These are phyloP conservation scores for Bolborhynchus lineola DNA, from an alignment of 2,113 vertebrate species.

Conservation along the genomic window DNA sequence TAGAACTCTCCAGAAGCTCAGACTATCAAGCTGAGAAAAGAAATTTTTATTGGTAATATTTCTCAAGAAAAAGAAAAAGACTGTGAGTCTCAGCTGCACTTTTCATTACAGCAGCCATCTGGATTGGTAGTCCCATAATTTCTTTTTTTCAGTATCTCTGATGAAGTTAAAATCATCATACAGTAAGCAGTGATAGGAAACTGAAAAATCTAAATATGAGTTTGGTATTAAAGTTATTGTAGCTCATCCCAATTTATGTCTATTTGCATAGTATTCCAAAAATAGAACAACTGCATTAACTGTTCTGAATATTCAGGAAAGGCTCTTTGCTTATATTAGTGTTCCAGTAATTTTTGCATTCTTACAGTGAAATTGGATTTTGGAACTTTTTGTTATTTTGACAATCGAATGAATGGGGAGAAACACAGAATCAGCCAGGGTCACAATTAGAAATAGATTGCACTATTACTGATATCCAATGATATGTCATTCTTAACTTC, in stretches of 20 bases:
- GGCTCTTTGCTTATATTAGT: conserved; percentile 3
- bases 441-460: neutral
- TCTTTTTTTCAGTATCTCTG: conserved; percentile 49
- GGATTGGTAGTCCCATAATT: conserved; percentile 60
- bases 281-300: neutral
- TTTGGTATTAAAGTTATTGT: conserved; percentile 45
- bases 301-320: neutral
- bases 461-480: neutral
- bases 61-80: too few species aligned
- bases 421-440: neutral
- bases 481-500: neutral
- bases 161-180: conserved; percentile 56
- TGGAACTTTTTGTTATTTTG: neutral
- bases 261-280: conserved; percentile 50
- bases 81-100: conserved; percentile 11
- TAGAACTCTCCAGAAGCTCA: neutral
- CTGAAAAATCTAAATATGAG: conserved; percentile 53
- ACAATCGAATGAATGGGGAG: neutral
- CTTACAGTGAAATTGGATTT: neutral
- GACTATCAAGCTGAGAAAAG: neutral
- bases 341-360: neutral
- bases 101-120: conserved; percentile 60
- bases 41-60: neutral
- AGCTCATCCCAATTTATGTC: conserved; percentile 45
- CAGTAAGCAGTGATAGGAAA: conserved; percentile 25